Base-by-base conservation (phyloP, 2,113 vertebrate species). In the Cisticola juncidis region DNA sequence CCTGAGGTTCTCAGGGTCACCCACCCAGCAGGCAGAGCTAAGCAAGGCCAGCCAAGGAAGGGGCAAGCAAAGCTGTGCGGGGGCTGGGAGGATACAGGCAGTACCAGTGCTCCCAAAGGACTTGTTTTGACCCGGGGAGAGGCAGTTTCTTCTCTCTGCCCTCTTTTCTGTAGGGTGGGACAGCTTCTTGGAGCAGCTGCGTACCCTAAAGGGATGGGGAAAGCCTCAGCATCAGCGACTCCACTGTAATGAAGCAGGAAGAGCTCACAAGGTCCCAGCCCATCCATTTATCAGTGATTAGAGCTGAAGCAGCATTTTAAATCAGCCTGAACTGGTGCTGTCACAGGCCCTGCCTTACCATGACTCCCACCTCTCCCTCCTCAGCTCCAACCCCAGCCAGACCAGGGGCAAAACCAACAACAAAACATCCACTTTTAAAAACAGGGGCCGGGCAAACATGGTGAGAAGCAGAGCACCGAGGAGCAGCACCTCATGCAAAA, bases 401-500 rank as follows among this genome's bases (percentile, higher is more conserved):
- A 86, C 5, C 33, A 56, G 18, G 9, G 5, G 4, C 25, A 90
- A 87, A 81, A 51, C 2, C 40, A 77, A 38, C 42, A 56, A 25
- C 53, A 74, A 78, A 9, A 4, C 45, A 66, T 8, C 7, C 14
- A 28, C 23, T 76, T 70, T 70, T 54, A 62, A n/a, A 81, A 61
- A 47, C 1, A 42, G 6, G 7, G 21, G 6, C 14, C 70, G 28
- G 10, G 12, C 1, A 1, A 93, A 61, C 1, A 3, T 0, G 10
- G 6, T 0, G 1, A 81, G 69, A 81, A 94, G 83, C 62, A 76
- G 58, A 91, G 26, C 68, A 69, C 44, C 2, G 10, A 82, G 12
- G 12, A 84, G 53, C 61, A 90, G 25, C 16, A 35, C 40, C 21
- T 68, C 68, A 76, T 62, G 14, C 25, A 44, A 62, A 82, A 65